phyloP scores from a whole-genome alignment of 2,888 invertebrate species.

The Ophion ventricosus region DNA sequence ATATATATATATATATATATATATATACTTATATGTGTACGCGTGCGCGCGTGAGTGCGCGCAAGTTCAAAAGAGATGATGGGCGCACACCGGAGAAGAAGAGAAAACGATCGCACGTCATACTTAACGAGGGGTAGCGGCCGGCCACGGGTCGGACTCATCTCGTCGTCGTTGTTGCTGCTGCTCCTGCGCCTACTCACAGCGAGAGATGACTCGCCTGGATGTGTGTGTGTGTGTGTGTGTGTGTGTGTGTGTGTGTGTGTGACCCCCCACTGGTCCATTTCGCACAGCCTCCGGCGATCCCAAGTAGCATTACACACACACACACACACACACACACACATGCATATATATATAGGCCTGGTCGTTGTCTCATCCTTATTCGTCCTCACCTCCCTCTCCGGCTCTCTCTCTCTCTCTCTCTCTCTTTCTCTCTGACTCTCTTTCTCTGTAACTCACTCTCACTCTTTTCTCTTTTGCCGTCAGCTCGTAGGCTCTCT shows the following conservation, averaged over 20 bases:
- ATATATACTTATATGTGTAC: constrained; percentile 1
- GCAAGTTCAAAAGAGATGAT: constrained; percentile 53
- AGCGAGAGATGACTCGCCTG: constrained; percentile 57
- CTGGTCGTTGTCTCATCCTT: constrained; percentile 59
- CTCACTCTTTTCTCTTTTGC: constrained; percentile 71
- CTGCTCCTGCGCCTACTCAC: constrained; percentile 18
- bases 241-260: too few species aligned
- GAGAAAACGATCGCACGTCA: constrained; percentile 82
- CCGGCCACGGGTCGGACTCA: constrained; percentile 57
- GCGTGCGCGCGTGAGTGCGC: constrained; percentile 1
- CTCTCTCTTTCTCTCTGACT: constrained; percentile 35
- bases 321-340: not conserved
- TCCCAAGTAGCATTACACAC: constrained; percentile 45
- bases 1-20: not conserved
- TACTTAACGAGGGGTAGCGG: constrained; percentile 81
- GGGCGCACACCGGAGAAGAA: constrained; percentile 67
- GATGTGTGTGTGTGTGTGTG: not conserved
- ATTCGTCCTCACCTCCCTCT: constrained; percentile 56
- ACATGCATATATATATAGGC: constrained; percentile 26
- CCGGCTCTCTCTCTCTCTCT: constrained; percentile 46
- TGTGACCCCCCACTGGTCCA: constrained; percentile 43
- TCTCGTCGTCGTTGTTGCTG: constrained; percentile 52
- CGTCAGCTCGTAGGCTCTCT: constrained; percentile 78
- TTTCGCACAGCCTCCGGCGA: constrained; percentile 57
- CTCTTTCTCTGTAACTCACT: constrained; percentile 62